Evolutionary conservation across 2,113 vertebrate genomes (phyloP).

Genomic region (Dascyllus trimaculatus): DNA sequence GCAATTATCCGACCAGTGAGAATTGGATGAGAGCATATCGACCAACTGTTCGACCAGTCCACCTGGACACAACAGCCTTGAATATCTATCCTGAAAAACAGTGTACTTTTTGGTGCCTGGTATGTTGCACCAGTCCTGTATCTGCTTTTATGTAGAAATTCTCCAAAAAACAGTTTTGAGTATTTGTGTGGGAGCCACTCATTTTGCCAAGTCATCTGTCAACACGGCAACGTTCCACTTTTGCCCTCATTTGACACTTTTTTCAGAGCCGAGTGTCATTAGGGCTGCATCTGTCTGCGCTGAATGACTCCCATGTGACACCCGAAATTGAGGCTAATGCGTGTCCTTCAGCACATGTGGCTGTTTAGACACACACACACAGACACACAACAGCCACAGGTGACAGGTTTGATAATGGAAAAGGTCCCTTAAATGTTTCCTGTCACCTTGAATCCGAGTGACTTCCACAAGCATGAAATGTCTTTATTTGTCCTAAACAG

Average conservation of each 20-base stretch:
- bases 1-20: too few relatives aligned
- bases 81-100: not conserved
- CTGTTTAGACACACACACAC: conserved; percentile 5
- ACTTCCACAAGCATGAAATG: not conserved
- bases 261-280: not conserved
- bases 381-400: not conserved
- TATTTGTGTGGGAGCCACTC: not conserved
- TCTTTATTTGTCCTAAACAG: conserved; percentile 19
- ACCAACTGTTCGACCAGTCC: too few relatives aligned
- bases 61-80: too few relatives aligned
- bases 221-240: conserved; percentile 16
- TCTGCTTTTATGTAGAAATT: not conserved
- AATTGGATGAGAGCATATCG: too few relatives aligned
- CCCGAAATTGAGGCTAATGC: conserved; percentile 43
- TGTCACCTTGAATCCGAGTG: not conserved
- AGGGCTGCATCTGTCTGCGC: conserved; percentile 20
- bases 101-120: not conserved
- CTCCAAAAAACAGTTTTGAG: not conserved
- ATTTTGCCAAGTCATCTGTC: conserved; percentile 3
- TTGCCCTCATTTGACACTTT: conserved; percentile 34
- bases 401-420: conserved; percentile 30
- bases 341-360: conserved; percentile 14
- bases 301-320: conserved; percentile 41
- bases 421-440: conserved; percentile 5
- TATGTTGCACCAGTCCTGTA: not conserved